Percentiles rank a stretch among this genome's conserved stretches.
Evolutionary conservation across 2,797 vertebrate species (phyloP).

Genomic region (Limosa lapponica): DNA sequence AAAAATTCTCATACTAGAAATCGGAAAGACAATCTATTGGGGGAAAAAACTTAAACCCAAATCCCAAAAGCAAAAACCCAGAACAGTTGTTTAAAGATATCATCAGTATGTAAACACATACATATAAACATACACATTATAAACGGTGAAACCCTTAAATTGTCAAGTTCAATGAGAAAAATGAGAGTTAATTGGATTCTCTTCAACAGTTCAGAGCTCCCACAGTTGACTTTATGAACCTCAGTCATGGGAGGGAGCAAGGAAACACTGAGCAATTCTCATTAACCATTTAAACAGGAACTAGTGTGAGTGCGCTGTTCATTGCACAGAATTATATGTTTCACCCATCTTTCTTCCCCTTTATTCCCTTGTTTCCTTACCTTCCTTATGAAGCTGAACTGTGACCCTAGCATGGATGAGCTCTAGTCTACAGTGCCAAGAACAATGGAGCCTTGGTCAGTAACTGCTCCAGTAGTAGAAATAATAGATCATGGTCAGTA

Average conservation of each 20-base stretch:
- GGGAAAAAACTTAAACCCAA: background rate
- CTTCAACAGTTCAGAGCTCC: background rate
- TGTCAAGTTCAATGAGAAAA: background rate
- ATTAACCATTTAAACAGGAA: background rate
- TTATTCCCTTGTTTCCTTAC: background rate
- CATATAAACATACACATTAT: background rate
- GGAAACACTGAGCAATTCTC: background rate
- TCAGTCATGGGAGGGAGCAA: background rate
- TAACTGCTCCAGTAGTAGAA: background rate
- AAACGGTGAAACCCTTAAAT: background rate
- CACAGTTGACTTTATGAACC: background rate
- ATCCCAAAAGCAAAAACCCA: background rate
- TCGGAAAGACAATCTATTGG: background rate
- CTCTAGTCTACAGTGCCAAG: background rate
- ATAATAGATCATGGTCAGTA: background rate
- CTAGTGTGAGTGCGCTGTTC: background rate
- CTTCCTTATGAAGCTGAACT: background rate
- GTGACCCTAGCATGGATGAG: rapidly evolving
- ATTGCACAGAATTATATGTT: background rate
- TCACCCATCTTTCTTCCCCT: background rate
- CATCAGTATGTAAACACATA: background rate
- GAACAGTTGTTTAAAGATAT: background rate
- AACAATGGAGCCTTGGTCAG: background rate
- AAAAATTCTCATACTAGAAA: background rate
- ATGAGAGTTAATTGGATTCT: background rate